phyloP scores from a whole-genome alignment of 2,888 invertebrate genomes.

The Steinernema carpocapsae region DNA sequence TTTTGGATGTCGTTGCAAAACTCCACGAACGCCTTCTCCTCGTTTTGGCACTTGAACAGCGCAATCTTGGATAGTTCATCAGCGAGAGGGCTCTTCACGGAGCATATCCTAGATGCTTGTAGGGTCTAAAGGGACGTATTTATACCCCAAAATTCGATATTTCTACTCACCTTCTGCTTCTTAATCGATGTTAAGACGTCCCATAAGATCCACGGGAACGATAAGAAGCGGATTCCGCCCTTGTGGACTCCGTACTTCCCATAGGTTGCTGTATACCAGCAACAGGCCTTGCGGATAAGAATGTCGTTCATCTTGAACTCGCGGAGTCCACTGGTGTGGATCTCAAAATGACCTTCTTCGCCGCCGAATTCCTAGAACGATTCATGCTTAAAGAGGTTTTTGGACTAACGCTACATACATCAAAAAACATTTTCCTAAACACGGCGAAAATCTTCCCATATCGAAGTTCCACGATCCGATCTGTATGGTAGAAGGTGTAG shows the following conservation, averaged over 20 bases:
- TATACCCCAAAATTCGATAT: too few species aligned
- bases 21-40: constrained; percentile 4
- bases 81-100: constrained; percentile 8
- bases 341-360: constrained; percentile 45
- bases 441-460: constrained; percentile 51
- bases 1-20: constrained; percentile 2
- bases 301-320: constrained; percentile 36
- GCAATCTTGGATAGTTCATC: neutral
- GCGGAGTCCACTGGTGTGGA: constrained; percentile 36
- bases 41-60: constrained; percentile 6
- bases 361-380: constrained; percentile 52
- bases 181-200: constrained; percentile 53
- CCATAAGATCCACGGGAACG: constrained; percentile 61
- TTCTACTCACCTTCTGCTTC: neutral
- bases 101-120: neutral
- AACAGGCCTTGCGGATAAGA: constrained; percentile 8
- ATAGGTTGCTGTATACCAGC: constrained; percentile 52
- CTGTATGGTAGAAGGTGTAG: constrained; percentile 65
- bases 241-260: constrained; percentile 33
- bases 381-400: too few species aligned
- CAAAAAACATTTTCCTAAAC: constrained; percentile 56
- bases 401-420: constrained; percentile 40
- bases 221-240: constrained; percentile 31
- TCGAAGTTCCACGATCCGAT: constrained; percentile 61
- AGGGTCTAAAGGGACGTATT: neutral